Conservation (phyloP, 2,888 invertebrate species). For the Atrina japonica region DNA sequence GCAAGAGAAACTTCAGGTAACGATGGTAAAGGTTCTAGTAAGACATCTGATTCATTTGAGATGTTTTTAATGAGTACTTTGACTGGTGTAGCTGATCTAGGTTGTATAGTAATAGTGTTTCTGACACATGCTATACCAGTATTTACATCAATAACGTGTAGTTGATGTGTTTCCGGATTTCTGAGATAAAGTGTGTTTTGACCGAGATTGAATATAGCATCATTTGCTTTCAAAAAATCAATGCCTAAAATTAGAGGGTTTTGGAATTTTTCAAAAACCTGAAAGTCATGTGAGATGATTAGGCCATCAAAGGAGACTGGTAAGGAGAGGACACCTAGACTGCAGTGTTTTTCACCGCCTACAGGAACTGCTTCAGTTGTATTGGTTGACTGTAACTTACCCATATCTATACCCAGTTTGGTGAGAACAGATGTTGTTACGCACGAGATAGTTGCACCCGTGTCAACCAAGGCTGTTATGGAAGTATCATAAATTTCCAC, state of each 20-base stretch:
- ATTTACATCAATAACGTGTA: neutral
- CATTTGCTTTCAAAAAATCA: no score
- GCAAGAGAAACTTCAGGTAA: slow-evolving; percentile 4
- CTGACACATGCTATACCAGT: neutral
- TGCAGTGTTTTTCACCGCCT: no score
- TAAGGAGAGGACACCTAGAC: slow-evolving; percentile 2
- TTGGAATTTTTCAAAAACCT: slow-evolving; percentile 13
- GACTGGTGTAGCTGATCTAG: neutral
- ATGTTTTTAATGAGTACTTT: slow-evolving; percentile 8
- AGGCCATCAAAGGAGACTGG: neutral
- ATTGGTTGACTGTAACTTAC: no score
- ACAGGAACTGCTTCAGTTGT: no score
- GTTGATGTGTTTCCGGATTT: neutral
- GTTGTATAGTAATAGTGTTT: neutral
- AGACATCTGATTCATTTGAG: neutral
- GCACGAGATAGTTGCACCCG: no score
- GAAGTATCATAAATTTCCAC: no score
- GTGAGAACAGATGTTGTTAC: no score
- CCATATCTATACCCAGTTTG: no score
- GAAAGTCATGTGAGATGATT: slow-evolving; percentile 6
- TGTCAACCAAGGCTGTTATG: no score
- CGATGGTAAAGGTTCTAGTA: neutral
- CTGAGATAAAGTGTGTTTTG: neutral
- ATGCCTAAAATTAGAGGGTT: neutral
- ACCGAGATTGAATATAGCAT: slow-evolving; percentile 11